Evolutionary conservation across 1,140 invertebrate species (phyloP), one percentile per base, ranked within the genome.

Genomic region (Uloborus diversus): DNA sequence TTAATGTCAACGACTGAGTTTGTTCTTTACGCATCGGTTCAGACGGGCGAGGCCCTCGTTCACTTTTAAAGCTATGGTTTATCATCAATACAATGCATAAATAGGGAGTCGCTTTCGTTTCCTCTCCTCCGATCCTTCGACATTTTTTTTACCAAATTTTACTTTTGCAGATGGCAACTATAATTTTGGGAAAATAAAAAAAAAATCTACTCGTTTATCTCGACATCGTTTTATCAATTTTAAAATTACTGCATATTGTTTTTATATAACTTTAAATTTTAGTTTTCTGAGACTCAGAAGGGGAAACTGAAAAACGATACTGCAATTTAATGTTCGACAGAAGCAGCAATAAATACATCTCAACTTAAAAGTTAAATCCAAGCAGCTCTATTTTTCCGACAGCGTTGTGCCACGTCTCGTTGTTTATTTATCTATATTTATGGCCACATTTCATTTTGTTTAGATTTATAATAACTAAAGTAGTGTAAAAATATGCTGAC

Each of bases 41-140:
- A 78, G 73, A 78, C 73, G 73, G 73, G 73, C 73, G 73, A 78
- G 73, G 73, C 62, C 66, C 42, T 78, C 61, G 62, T 61, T 30
- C 59, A 78, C 61, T 78, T 78, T 64, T 49, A 53, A 33, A 25
- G 61, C 69, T 73, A n/a, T 27, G 30, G 69, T 20, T n/a, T 53
- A 20, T 20, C 57, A 53, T 37, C 61, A 23, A 76, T 64, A 78
- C 49, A 75, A 78, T 78, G 27, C 62, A 65, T 35, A 9, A 35
- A 9, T 4, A 62, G 13, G 62, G 32, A 75, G 73, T 61, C 73
- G 61, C 62, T 78, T 65, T 73, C 49, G 33, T 78, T 27, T 53
- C 49, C 7, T n/a, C n/a, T n/a, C n/a, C n/a, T 9, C 9, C 7
- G 23, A 53, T 20, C n/a, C 23, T n/a, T 20, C 49, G 49, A 53